Conservation (phyloP, 2,113 vertebrate genomes). For the Takifugu bimaculatus region DNA sequence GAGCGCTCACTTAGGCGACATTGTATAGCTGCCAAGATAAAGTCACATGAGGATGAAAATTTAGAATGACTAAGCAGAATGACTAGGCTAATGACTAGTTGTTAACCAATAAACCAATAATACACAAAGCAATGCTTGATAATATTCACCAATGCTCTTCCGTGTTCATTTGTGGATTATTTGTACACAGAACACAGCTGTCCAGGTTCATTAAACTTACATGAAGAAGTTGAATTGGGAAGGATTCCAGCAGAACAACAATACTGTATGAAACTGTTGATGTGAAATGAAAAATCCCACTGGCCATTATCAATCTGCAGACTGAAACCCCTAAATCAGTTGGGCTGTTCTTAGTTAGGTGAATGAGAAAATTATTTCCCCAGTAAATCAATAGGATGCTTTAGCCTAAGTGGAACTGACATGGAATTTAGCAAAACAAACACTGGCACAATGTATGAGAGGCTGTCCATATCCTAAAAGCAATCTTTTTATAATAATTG, state of each 20-base stretch:
- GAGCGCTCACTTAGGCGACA: slow-evolving; percentile 19
- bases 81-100: slow-evolving; percentile 1
- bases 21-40: slow-evolving; percentile 51
- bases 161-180: neutral
- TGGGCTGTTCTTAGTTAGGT: slow-evolving; percentile 13
- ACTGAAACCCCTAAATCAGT: slow-evolving; percentile 8
- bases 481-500: neutral
- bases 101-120: slow-evolving; percentile 21
- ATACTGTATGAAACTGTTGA: too few species aligned
- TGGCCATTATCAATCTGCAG: slow-evolving; percentile 15
- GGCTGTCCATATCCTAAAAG: slow-evolving; percentile 1
- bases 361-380: slow-evolving; percentile 22
- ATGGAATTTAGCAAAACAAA: slow-evolving; percentile 22
- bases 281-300: neutral
- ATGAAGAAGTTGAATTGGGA: slow-evolving; percentile 8
- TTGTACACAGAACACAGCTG: slow-evolving; percentile 10
- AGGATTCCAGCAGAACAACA: slow-evolving; percentile 2
- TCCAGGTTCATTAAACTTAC: slow-evolving; percentile 18
- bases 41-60: slow-evolving; percentile 41
- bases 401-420: slow-evolving; percentile 23
- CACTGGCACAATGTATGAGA: slow-evolving; percentile 8
- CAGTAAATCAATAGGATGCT: slow-evolving; percentile 20
- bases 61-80: too few species aligned
- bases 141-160: neutral
- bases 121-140: slow-evolving; percentile 11